Base-by-base conservation (phyloP, 2,797 vertebrate genomes). In the Pyrocephalus nanus region DNA sequence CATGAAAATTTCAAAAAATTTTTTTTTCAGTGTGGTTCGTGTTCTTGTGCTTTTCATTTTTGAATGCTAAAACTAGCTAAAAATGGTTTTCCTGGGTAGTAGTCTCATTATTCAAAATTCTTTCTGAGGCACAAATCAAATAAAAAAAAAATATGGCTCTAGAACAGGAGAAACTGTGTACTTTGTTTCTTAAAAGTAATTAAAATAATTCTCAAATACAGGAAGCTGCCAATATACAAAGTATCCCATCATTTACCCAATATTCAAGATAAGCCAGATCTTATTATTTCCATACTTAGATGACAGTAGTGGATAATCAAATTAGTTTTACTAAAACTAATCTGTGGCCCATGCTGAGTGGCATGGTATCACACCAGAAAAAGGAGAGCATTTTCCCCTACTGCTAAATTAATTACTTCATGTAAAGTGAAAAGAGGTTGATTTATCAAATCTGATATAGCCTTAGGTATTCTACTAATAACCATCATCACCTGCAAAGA, bases 351-450 rank as follows among this genome's bases (percentile, higher is more conserved):
- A 58, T 92, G 66, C 74, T 91, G 96, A 96, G 47, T 96, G 86
- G 83, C 77, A 75, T 64, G 43, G 27, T 91, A 86, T 79, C 80
- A 47, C 48, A 93, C 57, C 32, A 87, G 38, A 88, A 72, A 93
- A 96, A 93, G 36, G 29, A 95, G 47, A 80, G 30, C 5, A 74
- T 43, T 54, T 96, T 94, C 73, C 90, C 81, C 55, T 82, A 57
- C 60, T 95, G 50, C 78, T 96, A 91, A 93, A 96, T 97, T 97
- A 97, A 97, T 97, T 95, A 89, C 57, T 80, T 42, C 30, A 79
- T 87, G 78, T 94, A 92, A 91, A 96, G 26, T 89, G 62, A 92
- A 96, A 97, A 77, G 58, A 92, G 32, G 81, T 69, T 84, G 60
- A 86, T 85, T 85, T 79, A 50, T 93, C 75, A 93, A 78, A 64